Conservation (phyloP, 2,113 vertebrate species). For the Chloebia gouldiae region DNA sequence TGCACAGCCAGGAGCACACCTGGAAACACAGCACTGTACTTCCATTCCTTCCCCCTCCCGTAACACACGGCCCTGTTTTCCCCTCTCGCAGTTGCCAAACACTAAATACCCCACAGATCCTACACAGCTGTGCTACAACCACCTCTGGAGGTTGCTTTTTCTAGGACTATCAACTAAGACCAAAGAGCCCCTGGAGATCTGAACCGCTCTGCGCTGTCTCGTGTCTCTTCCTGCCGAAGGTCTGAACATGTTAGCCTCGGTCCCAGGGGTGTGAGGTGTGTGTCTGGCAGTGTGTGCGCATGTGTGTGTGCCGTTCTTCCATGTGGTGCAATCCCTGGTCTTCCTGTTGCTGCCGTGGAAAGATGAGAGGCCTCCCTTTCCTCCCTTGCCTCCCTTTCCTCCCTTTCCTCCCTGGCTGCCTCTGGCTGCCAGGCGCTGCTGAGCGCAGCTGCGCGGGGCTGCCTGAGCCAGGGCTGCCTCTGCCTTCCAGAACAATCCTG, state of each 20-base stretch:
- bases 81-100: slow-evolving; percentile 26
- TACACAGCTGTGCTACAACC: slow-evolving; percentile 28
- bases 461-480: slow-evolving; percentile 9
- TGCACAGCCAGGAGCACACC: neutral
- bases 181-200: slow-evolving; percentile 66
- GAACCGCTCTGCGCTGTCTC: slow-evolving; percentile 13
- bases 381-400: slow-evolving; percentile 38
- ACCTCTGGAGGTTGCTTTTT: slow-evolving; percentile 28
- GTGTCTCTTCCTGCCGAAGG: slow-evolving; percentile 42
- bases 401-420: neutral
- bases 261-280: slow-evolving; percentile 45
- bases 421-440: slow-evolving; percentile 14
- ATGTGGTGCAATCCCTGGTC: slow-evolving; percentile 48
- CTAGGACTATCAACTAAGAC: slow-evolving; percentile 60
- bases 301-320: slow-evolving; percentile 49
- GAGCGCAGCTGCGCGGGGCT: slow-evolving; percentile 4
- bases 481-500: slow-evolving; percentile 35
- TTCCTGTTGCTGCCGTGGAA: slow-evolving; percentile 47
- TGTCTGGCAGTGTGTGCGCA: neutral
- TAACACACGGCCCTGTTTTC: neutral
- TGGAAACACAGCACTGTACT: slow-evolving; percentile 11
- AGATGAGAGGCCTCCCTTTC: slow-evolving; percentile 47
- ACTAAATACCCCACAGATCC: slow-evolving; percentile 24
- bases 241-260: slow-evolving; percentile 26
- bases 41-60: neutral